phyloP scores from a whole-genome alignment of 2,113 vertebrate species.

The Mustela nigripes region DNA sequence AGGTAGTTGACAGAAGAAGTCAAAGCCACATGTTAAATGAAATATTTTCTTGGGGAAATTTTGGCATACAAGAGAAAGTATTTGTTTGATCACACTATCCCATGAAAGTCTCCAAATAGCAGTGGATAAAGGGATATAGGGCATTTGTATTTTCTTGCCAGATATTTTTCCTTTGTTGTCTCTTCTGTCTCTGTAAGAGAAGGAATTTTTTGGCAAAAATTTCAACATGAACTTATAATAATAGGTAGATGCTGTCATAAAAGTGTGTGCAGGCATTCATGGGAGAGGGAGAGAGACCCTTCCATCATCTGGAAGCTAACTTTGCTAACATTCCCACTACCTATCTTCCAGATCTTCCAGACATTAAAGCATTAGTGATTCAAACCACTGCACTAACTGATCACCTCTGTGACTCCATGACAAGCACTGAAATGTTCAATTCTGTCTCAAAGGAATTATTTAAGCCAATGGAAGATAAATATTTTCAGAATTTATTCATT shows the following conservation, averaged over 20 bases:
- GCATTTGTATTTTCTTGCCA: neutral
- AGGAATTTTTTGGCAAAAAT: constrained; percentile 38
- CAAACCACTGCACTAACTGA: neutral
- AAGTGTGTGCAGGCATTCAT: neutral
- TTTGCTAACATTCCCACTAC: neutral
- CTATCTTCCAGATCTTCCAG: neutral
- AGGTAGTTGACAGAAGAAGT: constrained; percentile 22
- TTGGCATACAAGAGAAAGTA: neutral
- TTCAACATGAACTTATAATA: constrained; percentile 4
- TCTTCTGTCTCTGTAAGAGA: neutral
- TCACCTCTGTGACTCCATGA: neutral
- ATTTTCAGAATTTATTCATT: constrained; percentile 13
- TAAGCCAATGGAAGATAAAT: neutral
- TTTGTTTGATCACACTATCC: constrained; percentile 10
- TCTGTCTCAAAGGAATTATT: neutral
- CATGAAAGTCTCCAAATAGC: neutral
- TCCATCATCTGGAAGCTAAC: neutral
- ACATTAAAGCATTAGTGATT: neutral
- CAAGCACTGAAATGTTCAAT: neutral
- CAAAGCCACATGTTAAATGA: constrained; percentile 10
- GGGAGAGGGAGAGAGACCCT: neutral
- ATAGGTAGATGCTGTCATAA: neutral
- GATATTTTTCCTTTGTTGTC: neutral
- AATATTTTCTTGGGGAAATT: neutral
- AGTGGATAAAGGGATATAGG: neutral